Base-by-base conservation (phyloP, 2,797 vertebrate genomes). In the Schizopygopsis malacanthus region DNA sequence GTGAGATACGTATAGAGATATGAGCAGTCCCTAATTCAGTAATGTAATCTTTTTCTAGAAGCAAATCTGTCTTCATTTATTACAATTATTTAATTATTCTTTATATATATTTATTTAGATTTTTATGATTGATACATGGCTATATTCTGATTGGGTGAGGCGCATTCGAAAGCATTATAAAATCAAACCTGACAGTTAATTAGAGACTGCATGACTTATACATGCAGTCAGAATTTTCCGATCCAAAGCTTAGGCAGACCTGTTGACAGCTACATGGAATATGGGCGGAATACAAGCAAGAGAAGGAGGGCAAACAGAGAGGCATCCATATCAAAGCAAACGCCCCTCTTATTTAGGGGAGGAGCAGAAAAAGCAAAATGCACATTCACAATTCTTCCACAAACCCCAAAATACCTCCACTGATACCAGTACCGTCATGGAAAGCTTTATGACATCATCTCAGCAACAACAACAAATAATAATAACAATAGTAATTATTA, bases 401-500 rank as follows among this genome's bases (percentile, higher is more conserved):
- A 63, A 59, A 10, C 56, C 22, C 10, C 25, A 11, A 54, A 76
- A 54, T 37, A 54, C 72, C n/a, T 76, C 28, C 28, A 22, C 47
- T 54, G 13, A 4, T 8, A 28, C 47, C 47, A 69, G 28, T 52
- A 7, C 10, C 56, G 52, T 8, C 37, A 78, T 59, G 12, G 43
- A 50, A 47, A 50, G 11, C 18, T 11, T 33, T 69, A 15, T 69
- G 61, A 37, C 79, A 25, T n/a, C 50, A 56, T 41, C 22, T 56
- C 52, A 59, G 33, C 4, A 22, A 59, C 3, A 37, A 77, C 11
- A 39, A 54, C 90, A 91, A 93, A 89, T 93, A 91, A 89, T 93
- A 91, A 91, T 93, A 93, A 94, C 39, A 28, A 6, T 63, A 15
- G 6, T 28, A 13, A 28, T 70, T 22, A 12, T 96, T 96, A 97